Percentiles rank a stretch among this genome's conserved stretches.
Conservation (phyloP, 2,113 vertebrate species). For the Cyrtonyx montezumae region DNA sequence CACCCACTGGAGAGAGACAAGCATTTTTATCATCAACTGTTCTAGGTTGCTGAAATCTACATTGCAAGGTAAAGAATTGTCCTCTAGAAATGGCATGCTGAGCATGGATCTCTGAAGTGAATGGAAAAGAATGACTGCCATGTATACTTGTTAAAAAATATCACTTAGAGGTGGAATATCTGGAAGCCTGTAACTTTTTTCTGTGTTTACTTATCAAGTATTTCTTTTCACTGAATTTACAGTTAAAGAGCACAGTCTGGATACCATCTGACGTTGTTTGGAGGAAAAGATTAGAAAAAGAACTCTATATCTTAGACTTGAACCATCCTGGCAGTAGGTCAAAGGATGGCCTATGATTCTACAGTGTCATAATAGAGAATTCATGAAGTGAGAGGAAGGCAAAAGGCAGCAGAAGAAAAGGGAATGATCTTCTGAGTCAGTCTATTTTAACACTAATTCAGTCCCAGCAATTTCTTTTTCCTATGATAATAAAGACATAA, state of each 20-base stretch:
- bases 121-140: background rate
- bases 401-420: background rate
- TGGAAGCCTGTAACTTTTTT: background rate
- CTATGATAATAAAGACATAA: background rate
- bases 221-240: background rate
- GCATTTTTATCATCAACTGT: background rate
- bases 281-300: background rate
- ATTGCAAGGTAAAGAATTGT: background rate
- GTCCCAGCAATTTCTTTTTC: background rate
- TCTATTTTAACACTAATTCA: background rate
- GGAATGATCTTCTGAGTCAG: background rate
- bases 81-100: background rate
- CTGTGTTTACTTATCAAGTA: too few relatives aligned
- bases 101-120: slow-evolving; percentile 18
- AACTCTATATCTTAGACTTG: background rate
- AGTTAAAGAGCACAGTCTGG: background rate
- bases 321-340: background rate
- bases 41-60: background rate
- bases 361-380: background rate
- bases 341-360: background rate
- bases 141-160: background rate
- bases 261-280: background rate
- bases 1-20: background rate
- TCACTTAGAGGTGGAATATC: background rate
- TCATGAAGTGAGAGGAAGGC: background rate